A percentile compares a stretch with the other conserved stretches of the same genome.
phyloP scores from a whole-genome alignment of 2,888 invertebrate genomes.

The Phyllotreta cruciferae region DNA sequence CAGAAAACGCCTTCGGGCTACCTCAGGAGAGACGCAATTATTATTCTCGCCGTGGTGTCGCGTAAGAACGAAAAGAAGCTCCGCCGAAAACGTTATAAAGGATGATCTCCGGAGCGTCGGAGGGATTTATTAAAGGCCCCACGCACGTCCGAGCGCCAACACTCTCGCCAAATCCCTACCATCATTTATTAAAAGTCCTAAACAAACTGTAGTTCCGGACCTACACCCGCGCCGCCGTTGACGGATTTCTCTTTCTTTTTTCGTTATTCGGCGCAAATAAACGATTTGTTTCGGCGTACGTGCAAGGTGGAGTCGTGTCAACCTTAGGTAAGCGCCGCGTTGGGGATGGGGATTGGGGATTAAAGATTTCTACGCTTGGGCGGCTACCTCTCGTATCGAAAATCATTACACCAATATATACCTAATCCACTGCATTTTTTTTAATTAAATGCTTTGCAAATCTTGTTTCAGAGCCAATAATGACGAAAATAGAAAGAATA shows the following conservation, averaged over 20 bases:
- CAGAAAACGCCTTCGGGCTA: conserved; percentile 31
- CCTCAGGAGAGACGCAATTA: conserved; percentile 30
- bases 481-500: no score
- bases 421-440: no score
- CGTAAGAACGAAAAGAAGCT: conserved; percentile 19
- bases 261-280: conserved; percentile 26
- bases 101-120: conserved; percentile 34
- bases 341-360: no score
- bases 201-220: conserved; percentile 36
- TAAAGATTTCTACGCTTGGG: no score
- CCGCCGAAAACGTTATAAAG: conserved; percentile 16
- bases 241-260: conserved; percentile 29
- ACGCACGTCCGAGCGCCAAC: conserved; percentile 37
- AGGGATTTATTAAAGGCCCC: conserved; percentile 35
- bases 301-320: conserved; percentile 14
- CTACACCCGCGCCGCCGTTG: conserved; percentile 21
- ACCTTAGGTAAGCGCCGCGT: no score
- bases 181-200: conserved; percentile 42
- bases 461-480: no score
- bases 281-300: conserved; percentile 27
- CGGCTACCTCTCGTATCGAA: no score
- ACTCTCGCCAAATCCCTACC: conserved; percentile 38
- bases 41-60: conserved; percentile 33
- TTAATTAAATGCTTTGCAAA: no score
- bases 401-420: no score